phyloP scores from a whole-genome alignment of 2,888 invertebrate genomes.

The Trachelus tabidus region DNA sequence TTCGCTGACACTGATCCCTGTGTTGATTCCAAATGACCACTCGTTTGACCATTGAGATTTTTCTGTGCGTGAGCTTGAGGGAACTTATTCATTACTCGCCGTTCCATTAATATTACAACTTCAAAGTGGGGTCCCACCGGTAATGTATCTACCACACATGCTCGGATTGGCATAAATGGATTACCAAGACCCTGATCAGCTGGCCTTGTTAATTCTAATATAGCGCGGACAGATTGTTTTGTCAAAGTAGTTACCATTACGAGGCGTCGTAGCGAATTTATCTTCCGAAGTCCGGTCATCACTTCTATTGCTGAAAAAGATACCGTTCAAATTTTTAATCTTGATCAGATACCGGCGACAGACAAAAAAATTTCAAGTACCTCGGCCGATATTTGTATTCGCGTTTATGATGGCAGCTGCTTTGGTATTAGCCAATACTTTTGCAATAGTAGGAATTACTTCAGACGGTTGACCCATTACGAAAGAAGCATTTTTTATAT shows the following conservation, averaged over 20 bases:
- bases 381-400: slow-evolving; percentile 56
- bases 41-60: neutral
- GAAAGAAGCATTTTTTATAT: slow-evolving; percentile 59
- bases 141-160: slow-evolving; percentile 58
- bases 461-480: slow-evolving; percentile 55
- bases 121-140: slow-evolving; percentile 59
- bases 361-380: slow-evolving; percentile 31
- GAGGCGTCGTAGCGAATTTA: slow-evolving; percentile 50
- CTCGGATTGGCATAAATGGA: slow-evolving; percentile 58
- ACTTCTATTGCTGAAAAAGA: slow-evolving; percentile 53
- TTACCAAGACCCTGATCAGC: slow-evolving; percentile 46
- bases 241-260: slow-evolving; percentile 61
- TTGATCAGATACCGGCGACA: neutral
- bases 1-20: neutral
- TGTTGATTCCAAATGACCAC: neutral
- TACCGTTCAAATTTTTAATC: neutral
- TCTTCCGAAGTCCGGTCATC: slow-evolving; percentile 56
- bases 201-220: slow-evolving; percentile 59
- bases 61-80: slow-evolving; percentile 22
- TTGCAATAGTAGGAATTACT: slow-evolving; percentile 48
- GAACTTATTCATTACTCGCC: slow-evolving; percentile 50
- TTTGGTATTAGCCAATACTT: slow-evolving; percentile 45
- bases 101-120: slow-evolving; percentile 59
- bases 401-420: slow-evolving; percentile 58
- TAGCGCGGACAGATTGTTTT: slow-evolving; percentile 62